Conservation (phyloP, 2,888 invertebrate species). For the Suillia variegata region DNA sequence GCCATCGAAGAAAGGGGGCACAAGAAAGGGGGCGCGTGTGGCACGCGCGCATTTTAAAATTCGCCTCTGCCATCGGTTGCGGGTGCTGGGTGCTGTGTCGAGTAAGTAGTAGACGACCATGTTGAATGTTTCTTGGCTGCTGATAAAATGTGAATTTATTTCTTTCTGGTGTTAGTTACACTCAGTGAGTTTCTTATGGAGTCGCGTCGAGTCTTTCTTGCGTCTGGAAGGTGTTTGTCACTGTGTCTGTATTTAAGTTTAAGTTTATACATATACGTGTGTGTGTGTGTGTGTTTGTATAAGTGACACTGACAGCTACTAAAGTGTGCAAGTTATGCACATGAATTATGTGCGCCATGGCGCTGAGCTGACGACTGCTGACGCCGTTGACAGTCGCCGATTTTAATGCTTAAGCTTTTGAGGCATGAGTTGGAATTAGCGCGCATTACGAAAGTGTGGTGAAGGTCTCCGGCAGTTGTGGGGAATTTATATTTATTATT, state of each 20-base stretch:
- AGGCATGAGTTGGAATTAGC: neutral
- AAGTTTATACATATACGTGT: no score
- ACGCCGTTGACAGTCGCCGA: slow-evolving; percentile 9
- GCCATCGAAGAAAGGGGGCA: no score
- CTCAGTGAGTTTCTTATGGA: no score
- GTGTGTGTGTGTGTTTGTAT: neutral
- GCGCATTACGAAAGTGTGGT: neutral
- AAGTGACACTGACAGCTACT: slow-evolving; percentile 8
- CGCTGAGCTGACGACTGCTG: slow-evolving; percentile 2
- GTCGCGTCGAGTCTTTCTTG: no score
- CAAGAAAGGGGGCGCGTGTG: no score
- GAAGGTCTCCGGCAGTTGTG: neutral
- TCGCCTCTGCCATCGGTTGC: no score
- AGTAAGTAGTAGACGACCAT: neutral
- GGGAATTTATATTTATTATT: no score
- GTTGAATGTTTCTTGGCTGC: neutral
- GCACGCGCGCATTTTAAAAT: no score
- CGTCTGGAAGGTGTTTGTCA: neutral
- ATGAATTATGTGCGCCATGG: slow-evolving; percentile 15
- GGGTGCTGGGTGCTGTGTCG: no score
- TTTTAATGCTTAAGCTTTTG: neutral
- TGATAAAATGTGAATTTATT: slow-evolving; percentile 12
- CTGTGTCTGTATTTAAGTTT: neutral
- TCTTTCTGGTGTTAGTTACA: no score
- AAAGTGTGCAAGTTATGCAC: slow-evolving; percentile 7